Conservation (phyloP, 2,888 invertebrate genomes). For the Beris chalybata region DNA sequence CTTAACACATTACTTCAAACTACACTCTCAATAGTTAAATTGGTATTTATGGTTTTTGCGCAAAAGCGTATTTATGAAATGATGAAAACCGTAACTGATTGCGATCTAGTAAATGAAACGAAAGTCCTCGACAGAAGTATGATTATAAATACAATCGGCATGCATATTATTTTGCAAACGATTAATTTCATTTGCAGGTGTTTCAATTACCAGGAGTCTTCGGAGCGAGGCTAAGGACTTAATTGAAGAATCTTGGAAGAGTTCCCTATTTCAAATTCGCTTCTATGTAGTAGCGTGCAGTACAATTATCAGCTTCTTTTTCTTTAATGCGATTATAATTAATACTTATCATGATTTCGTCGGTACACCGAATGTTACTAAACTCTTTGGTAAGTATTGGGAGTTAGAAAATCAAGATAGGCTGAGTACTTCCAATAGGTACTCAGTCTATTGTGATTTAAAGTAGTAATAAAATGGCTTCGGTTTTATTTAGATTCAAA, state of each 20-base stretch:
- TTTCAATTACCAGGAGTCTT: not conserved
- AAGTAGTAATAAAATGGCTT: too few species aligned
- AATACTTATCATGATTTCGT: not conserved
- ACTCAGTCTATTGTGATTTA: too few species aligned
- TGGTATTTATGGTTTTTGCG: not conserved
- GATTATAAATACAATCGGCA: too few species aligned
- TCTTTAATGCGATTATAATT: not conserved
- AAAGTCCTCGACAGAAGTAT: not conserved
- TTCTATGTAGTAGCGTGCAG: not conserved
- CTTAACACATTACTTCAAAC: not conserved
- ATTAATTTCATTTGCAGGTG: slow-evolving; percentile 4
- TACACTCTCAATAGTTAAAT: slow-evolving; percentile 1
- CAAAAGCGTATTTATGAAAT: not conserved
- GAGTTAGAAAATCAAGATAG: too few species aligned
- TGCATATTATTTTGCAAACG: not conserved
- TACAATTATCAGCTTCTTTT: slow-evolving; percentile 3
- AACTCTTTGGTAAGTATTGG: slow-evolving; percentile 16
- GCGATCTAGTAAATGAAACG: not conserved
- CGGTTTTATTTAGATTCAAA: too few species aligned
- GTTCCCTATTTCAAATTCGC: not conserved
- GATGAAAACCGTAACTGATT: not conserved
- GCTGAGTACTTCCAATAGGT: too few species aligned
- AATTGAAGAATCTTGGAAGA: slow-evolving; percentile 11
- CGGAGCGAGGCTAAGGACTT: slow-evolving; percentile 4
- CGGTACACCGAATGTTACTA: not conserved